A percentile compares a stretch with the other conserved stretches of the same genome.
Conservation (phyloP, 2,888 invertebrate genomes). For the Parelbella ahira region DNA sequence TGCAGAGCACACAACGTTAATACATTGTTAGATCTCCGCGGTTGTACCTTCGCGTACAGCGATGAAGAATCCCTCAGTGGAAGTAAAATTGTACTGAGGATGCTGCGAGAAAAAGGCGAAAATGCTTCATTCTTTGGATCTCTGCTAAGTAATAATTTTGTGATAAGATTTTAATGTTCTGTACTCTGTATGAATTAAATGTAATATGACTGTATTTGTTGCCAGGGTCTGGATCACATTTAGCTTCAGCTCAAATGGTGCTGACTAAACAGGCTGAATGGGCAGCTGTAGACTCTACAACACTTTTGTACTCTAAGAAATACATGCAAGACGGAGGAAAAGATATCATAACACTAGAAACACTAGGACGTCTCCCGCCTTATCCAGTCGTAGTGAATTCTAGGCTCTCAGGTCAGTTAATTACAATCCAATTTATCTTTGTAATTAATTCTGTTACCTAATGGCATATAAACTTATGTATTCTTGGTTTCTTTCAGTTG, state of each 20-base stretch:
- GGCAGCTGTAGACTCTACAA: conserved; percentile 83
- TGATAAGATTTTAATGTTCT: background rate
- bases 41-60: conserved; percentile 79
- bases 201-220: too few species aligned
- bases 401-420: conserved; percentile 72
- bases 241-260: conserved; percentile 82
- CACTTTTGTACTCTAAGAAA: conserved; percentile 75
- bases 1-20: conserved; percentile 78
- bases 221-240: conserved; percentile 81
- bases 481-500: conserved; percentile 48
- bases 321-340: conserved; percentile 79
- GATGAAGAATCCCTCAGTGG: conserved; percentile 78
- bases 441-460: conserved; percentile 6
- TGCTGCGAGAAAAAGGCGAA: conserved; percentile 78
- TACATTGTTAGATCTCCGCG: conserved; percentile 78
- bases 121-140: conserved; percentile 82
- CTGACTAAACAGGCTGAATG: conserved; percentile 81
- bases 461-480: too few species aligned
- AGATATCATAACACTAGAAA: conserved; percentile 79
- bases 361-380: conserved; percentile 84
- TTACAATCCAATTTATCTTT: conserved; percentile 9
- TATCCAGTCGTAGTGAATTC: conserved; percentile 83
- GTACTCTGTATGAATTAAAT: too few species aligned
- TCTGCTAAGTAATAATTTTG: conserved; percentile 58
- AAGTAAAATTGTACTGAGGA: conserved; percentile 75